These are phyloP conservation scores for Lepus townsendii DNA, from an alignment of 2,797 vertebrate species.

Conservation along the genomic window DNA sequence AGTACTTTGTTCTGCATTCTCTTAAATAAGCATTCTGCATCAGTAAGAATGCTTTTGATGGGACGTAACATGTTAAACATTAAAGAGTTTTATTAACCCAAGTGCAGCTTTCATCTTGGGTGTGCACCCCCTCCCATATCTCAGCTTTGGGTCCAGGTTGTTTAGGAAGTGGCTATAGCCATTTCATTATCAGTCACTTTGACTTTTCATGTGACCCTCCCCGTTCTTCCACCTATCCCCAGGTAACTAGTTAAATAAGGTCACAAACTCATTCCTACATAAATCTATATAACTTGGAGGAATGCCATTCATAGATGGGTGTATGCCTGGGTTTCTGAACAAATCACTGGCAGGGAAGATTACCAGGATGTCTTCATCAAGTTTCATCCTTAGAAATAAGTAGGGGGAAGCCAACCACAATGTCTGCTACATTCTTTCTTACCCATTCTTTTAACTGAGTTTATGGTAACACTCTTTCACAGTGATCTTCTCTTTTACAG, in stretches of 20 bases:
- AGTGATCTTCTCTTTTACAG: not conserved
- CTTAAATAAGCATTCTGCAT: not conserved
- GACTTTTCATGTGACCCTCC: not conserved
- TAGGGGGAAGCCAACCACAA: not conserved
- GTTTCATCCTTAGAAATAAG: not conserved
- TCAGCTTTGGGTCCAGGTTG: not conserved
- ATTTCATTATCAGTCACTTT: not conserved
- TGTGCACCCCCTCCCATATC: too few species aligned
- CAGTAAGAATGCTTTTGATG: not conserved
- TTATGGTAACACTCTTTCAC: not conserved
- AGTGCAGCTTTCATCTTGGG: not conserved
- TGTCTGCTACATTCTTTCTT: not conserved
- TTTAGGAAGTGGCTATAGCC: too few species aligned
- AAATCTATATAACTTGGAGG: not conserved
- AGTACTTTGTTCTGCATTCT: not conserved
- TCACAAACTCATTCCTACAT: not conserved
- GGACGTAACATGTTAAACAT: not conserved
- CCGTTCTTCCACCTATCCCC: not conserved
- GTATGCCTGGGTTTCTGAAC: not conserved
- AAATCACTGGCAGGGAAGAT: not conserved
- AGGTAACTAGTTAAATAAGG: slow-evolving; percentile 1
- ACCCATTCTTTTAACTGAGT: not conserved
- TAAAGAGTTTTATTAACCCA: not conserved
- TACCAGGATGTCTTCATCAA: not conserved
- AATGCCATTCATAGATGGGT: not conserved